A percentile compares a stretch with the other conserved stretches of the same genome.
phyloP scores from a whole-genome alignment of 2,888 invertebrate genomes.

The Aricia artaxerxes region DNA sequence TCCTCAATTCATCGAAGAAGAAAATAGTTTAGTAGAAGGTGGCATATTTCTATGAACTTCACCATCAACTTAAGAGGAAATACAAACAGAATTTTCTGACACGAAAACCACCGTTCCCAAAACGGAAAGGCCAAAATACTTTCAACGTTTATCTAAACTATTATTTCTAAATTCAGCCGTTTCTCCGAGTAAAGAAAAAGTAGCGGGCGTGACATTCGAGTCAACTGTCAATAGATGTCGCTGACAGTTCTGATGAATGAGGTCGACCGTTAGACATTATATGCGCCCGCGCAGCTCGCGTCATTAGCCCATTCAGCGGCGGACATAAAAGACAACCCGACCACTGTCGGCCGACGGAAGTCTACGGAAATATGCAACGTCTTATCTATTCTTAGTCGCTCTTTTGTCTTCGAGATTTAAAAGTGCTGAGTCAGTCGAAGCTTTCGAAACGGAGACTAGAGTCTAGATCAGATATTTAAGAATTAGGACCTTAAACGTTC shows the following conservation, averaged over 20 bases:
- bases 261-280: conserved; percentile 65
- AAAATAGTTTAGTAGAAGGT: not conserved
- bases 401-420: conserved; percentile 40
- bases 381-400: conserved; percentile 46
- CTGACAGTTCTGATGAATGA: conserved; percentile 76
- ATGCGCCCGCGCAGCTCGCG: conserved; percentile 46
- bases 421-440: conserved; percentile 24
- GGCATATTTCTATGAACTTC: no score
- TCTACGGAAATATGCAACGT: conserved; percentile 56
- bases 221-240: conserved; percentile 76
- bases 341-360: conserved; percentile 67
- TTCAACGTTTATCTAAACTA: conserved; percentile 12
- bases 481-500: not conserved
- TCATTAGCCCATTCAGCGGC: conserved; percentile 71
- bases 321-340: conserved; percentile 72
- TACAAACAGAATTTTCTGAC: not conserved
- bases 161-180: conserved; percentile 22
- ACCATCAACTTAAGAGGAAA: not conserved
- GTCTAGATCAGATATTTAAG: not conserved
- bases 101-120: not conserved
- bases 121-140: conserved; percentile 20
- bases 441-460: not conserved
- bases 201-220: conserved; percentile 64
- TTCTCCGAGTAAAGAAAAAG: conserved; percentile 34
- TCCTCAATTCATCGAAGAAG: not conserved